A percentile compares a stretch with the other conserved stretches of the same genome.
Evolutionary conservation across 2,113 vertebrate species (phyloP).

Genomic region (Balaeniceps rex): DNA sequence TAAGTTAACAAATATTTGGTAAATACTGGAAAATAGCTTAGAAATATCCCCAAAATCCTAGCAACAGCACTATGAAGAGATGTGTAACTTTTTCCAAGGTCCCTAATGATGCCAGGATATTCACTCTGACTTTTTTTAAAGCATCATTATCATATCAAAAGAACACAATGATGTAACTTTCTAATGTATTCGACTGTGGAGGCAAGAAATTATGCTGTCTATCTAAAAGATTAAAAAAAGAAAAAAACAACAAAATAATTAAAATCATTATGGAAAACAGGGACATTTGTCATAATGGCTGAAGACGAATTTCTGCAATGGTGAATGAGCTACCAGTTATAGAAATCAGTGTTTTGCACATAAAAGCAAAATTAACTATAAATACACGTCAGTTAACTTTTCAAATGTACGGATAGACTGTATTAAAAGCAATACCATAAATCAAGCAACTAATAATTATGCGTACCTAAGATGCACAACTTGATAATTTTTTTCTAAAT

Average conservation of each 20-base stretch:
- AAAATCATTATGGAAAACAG: neutral
- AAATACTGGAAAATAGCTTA: neutral
- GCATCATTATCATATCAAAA: neutral
- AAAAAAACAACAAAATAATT: neutral
- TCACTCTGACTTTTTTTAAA: neutral
- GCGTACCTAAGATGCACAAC: neutral
- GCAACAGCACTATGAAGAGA: neutral
- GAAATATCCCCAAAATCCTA: neutral
- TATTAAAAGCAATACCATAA: neutral
- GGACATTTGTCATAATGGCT: neutral
- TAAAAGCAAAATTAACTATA: neutral
- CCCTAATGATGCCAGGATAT: neutral
- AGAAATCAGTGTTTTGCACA: neutral
- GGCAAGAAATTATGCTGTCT: neutral
- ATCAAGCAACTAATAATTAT: neutral
- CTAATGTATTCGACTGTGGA: neutral
- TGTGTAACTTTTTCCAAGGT: neutral
- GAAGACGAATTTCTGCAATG: neutral
- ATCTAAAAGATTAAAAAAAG: neutral
- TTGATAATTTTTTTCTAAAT: neutral
- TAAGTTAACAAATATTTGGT: neutral
- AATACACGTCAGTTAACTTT: neutral
- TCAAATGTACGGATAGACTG: neutral
- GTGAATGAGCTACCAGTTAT: neutral
- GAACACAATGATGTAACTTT: neutral